Base-by-base conservation (phyloP, 2,888 invertebrate species). In the Abrostola tripartita region DNA sequence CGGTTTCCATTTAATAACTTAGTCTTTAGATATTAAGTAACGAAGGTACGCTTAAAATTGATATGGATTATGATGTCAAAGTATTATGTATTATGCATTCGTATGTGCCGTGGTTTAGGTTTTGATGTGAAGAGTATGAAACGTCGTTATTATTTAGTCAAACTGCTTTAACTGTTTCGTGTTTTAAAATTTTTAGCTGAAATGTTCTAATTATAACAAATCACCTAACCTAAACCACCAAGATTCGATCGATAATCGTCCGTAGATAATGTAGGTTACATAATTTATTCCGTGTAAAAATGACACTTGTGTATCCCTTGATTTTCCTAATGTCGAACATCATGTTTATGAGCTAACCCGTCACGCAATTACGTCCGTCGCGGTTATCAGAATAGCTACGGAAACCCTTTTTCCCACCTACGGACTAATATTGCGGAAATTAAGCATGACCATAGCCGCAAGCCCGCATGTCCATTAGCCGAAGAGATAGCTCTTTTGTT, bases 381-480 rank as follows among this genome's bases (percentile, higher is more conserved):
- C 24, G 12, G 12, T 37, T 44, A 55, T 44, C 47, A 14, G 7
- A 47, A 55, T 12, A 37, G 14, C 11, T 11, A 5, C 6, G 55
- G 37, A 12, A 11, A 9, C 24, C 10, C 6, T 12, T 50, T 40
- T 40, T 50, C 7, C 12, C 35, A 47, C 44, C 8, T 35, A 9
- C 40, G 24, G 50, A 35, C 10, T 35, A 53, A 35, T 35, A 40
- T 53, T 8, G 5, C 49, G 56, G 35, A 49, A 40, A 50, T 50
- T 35, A 36, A 40, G 10, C 9, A 40, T 57, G 6, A 6, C n/a
- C 40, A 10, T 11, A 50, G 35, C 35, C 36, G 11, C 36, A 35
- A 9, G 50, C 36, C 50, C 37, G 38, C 40, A 35, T 50, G 50
- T 50, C 57, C 57, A 57, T 57, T 57, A 57, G 10, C 9, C 12